Conservation (phyloP, 2,888 invertebrate genomes). For the Xestoiulus laeticollis region DNA sequence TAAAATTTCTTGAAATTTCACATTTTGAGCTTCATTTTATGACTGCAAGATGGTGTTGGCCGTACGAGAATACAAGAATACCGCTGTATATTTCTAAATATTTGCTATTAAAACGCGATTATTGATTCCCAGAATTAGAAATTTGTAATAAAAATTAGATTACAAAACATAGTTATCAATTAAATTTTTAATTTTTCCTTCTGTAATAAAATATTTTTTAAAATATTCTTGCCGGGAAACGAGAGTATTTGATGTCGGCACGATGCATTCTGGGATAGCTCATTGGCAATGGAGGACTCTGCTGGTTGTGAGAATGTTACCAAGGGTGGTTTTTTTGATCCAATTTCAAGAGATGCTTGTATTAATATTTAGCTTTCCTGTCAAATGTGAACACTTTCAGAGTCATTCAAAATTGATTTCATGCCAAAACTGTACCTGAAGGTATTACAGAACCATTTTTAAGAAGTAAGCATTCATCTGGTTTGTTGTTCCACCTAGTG, state of each 20-base stretch:
- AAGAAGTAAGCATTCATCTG: background rate
- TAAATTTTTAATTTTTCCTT: background rate
- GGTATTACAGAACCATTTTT: background rate
- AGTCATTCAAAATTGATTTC: background rate
- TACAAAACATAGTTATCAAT: background rate
- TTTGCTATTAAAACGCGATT: background rate
- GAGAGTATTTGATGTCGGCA: background rate
- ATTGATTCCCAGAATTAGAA: background rate
- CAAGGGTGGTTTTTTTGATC: background rate
- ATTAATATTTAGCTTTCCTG: background rate
- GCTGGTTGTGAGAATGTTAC: background rate
- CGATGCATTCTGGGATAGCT: conserved; percentile 6
- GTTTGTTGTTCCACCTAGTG: background rate
- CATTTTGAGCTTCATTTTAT: background rate
- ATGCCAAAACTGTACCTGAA: background rate
- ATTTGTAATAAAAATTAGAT: background rate
- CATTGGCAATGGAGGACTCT: conserved; percentile 15
- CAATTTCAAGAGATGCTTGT: background rate
- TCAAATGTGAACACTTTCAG: background rate
- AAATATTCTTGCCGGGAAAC: background rate
- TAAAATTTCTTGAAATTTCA: background rate
- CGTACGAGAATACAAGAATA: background rate
- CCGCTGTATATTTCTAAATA: background rate
- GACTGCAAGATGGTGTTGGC: background rate
- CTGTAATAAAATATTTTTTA: background rate